Evolutionary conservation across 2,888 invertebrate species (phyloP), one percentile per base, ranked within the genome.

Genomic region (Tipula vernalis): DNA sequence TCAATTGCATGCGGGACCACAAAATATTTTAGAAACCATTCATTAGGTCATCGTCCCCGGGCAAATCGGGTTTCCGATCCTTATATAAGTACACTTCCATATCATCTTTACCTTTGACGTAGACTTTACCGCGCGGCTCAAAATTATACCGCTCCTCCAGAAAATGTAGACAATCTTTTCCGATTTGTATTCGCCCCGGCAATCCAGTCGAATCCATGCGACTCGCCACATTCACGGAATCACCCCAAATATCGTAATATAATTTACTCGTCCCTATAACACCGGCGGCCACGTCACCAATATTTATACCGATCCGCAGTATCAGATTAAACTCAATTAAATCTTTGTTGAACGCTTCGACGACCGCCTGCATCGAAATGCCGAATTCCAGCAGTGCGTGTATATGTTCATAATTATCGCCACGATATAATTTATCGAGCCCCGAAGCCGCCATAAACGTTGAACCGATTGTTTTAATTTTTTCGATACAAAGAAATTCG

Each of bases 371-470:
- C 95, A 98, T 96, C 88, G 96, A 96, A n/a, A 97, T 91, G 0
- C 98, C 97, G 91, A 99, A 99, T 89, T 99, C 98, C 94, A 99
- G 95, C 71, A 99, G 92, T 36, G 97, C 96, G 90, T 98, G 97
- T 42, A 96, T 95, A 90, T 96, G 92, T 1, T 95, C 94, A 36
- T 94, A 92, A 88, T 95, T 95, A 84, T 94, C 92, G 36, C 94
- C 93, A 3, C 97, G 93, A 89, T 95, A 93, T 87, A 94, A 94
- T 0, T 97, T 97, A 91, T 99, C 98, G 87, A 99, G 92, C 0
- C 99, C 99, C 87, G 98, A 97, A 0, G 99, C 99, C 0, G 98
- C 99, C 99, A 99, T 99, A 90, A 98, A 98, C 0, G 98, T 98
- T 88, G 97, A 97, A 5, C 98, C 98, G 88, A 99, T 99, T 0